Evolutionary conservation across 2,113 vertebrate genomes (phyloP), one percentile per base, ranked within the genome.

Genomic region (Platysternon megacephalum): DNA sequence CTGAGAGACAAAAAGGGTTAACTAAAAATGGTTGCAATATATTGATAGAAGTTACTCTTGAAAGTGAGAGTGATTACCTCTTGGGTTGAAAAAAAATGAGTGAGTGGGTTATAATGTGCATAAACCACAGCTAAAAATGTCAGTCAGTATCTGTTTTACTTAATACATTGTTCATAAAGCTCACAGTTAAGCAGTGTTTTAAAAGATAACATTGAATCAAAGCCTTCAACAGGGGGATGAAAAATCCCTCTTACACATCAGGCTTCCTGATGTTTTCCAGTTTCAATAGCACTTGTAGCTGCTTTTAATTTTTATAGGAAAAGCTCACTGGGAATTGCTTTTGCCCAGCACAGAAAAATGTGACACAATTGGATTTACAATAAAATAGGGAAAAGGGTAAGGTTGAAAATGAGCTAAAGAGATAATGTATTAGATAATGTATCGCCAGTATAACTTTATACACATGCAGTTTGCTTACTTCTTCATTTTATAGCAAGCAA

Each of bases 331-430:
- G 86, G 84, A 86, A 80, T 0, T 0, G 19, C 90, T 85, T 93
- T 85, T 91, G 82, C 0, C 26, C 24, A 78, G 74, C 10, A 0
- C 79, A 82, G 88, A 53, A 88, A 72, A 32, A 94, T 61, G 1
- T 2, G 48, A 14, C 39, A 3, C 95, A 97, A 93, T 84, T 95
- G 87, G 87, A 93, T 97, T 95, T 95, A 51, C 65, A 93, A 2
- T 80, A 32, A 49, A 93, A 79, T 92, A 85, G 61, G 29, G 87
- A 55, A 61, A 72, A 72, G 91, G 72, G 80, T 87, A 78, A 82
- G 68, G 61, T 92, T 95, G 74, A 93, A 84, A 88, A 93, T 21
- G n/a, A 84, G 16, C 81, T 92, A 82, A 93, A 85, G 84, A 52
- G 44, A 79, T 91, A 86, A 86, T 48, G 8, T 82, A 1, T 52